Base-by-base conservation (phyloP, 2,797 vertebrate genomes). In the Manis pentadactyla region DNA sequence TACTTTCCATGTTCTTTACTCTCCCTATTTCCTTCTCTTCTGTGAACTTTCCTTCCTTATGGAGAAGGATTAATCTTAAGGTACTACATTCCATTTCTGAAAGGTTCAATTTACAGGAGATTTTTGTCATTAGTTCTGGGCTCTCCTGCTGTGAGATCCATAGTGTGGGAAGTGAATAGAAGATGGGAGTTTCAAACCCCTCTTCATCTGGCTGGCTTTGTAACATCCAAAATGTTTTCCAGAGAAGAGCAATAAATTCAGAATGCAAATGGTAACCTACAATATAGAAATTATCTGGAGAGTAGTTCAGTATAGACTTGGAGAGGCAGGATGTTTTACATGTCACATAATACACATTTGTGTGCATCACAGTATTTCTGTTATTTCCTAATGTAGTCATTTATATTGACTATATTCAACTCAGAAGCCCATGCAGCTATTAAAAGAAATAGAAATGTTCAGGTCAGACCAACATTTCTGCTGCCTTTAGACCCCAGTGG, bases 11-110 rank as follows among this genome's bases (percentile, higher is more conserved):
- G 7, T 34, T 90, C n/a, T 75, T 21, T 84, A 2, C 25, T 84
- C 88, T 88, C 21, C 46, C 29, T 84, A 14, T 82, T 95, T 87
- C 13, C 42, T 87, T 75, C 42, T 75, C 42, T 94, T 81, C 42
- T 55, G 4, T 95, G 71, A 71, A 37, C 46, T 93, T 89, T 37
- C 17, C 17, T 75, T 75, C 88, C 46, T 46, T 46, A 63, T 87
- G 31, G 18, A 94, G 63, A 66, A 87, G 42, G 75, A 55, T 95
- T 66, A 69, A 31, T 86, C 9, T 34, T 66, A 75, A 71, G 39
- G 29, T 77, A 92, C 53, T 81, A 11, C 6, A 59, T 87, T 90
- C 31, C 8, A 68, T 92, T 93, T 77, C 46, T 87, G 13, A 37
- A 87, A 89, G 49, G 39, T 53, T 37, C 5, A 51, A 0, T 95